These are phyloP conservation scores for Coelopa frigida DNA, from an alignment of 1,140 invertebrate genomes.

Conservation along the genomic window DNA sequence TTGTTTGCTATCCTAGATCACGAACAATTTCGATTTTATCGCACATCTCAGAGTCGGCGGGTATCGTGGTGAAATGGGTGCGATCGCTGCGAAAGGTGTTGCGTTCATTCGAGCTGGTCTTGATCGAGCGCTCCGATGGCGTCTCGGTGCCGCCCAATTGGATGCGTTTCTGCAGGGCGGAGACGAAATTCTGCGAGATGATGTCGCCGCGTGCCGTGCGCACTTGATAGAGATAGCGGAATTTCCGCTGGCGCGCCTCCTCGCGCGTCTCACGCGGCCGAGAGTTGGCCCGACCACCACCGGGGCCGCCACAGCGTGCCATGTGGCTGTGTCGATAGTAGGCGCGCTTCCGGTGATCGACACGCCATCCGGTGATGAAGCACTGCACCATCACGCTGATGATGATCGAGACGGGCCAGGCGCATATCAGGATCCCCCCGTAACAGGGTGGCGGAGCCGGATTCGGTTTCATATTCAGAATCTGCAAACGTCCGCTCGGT, in stretches of 20 bases:
- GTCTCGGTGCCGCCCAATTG: conserved; percentile 48
- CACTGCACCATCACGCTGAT: conserved; percentile 43
- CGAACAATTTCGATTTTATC: conserved; percentile 43
- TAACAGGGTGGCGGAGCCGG: conserved; percentile 41
- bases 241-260: conserved; percentile 72
- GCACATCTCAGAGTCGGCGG: conserved; percentile 41
- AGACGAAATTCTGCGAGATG: conserved; percentile 78
- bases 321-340: conserved; percentile 34
- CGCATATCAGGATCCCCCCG: conserved; percentile 37
- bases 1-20: conserved; percentile 46
- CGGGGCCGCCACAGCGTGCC: conserved; percentile 22
- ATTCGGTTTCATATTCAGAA: conserved; percentile 40
- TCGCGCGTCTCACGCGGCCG: conserved; percentile 59
- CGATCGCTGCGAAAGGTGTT: conserved; percentile 69
- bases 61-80: conserved; percentile 55
- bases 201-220: conserved; percentile 81
- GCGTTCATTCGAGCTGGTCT: conserved; percentile 53
- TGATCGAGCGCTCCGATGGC: conserved; percentile 42
- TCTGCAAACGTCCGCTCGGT: conserved; percentile 17
- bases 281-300: conserved; percentile 26
- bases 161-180: conserved; percentile 62
- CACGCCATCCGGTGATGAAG: conserved; percentile 42
- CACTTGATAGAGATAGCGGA: conserved; percentile 82
- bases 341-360: conserved; percentile 38
- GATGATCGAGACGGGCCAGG: conserved; percentile 38